phyloP scores from a whole-genome alignment of 2,113 vertebrate genomes.

The Crocuta crocuta region DNA sequence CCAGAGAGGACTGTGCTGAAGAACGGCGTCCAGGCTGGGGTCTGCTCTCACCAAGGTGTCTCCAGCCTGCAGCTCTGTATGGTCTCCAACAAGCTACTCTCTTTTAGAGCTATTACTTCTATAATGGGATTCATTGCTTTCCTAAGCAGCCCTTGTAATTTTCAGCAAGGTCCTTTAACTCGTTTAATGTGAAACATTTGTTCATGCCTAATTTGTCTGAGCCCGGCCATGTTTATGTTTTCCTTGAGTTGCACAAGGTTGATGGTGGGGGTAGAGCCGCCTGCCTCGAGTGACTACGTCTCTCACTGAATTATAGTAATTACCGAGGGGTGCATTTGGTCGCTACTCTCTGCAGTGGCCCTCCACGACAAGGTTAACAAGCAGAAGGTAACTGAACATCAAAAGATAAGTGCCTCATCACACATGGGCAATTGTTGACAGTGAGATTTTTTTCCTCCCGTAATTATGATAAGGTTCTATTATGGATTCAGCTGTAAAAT shows the following conservation, averaged over 20 bases:
- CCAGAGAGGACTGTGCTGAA: background rate
- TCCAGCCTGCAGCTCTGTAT: background rate
- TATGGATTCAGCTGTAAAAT: conserved; percentile 32
- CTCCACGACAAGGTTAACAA: conserved; percentile 84
- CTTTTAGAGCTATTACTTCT: conserved; percentile 74
- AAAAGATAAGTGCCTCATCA: conserved; percentile 74
- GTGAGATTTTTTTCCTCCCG: conserved; percentile 25
- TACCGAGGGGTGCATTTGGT: conserved; percentile 72
- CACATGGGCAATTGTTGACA: conserved; percentile 60
- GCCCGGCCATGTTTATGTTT: conserved; percentile 85
- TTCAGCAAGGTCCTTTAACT: conserved; percentile 87
- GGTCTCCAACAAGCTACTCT: conserved; percentile 54
- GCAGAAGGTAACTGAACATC: conserved; percentile 80
- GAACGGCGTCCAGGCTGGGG: background rate
- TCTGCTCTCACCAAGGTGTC: conserved; percentile 33
- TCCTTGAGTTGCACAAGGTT: conserved; percentile 83
- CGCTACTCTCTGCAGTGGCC: conserved; percentile 59
- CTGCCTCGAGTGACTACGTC: conserved; percentile 77
- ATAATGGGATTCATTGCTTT: conserved; percentile 84
- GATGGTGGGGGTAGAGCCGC: conserved; percentile 81
- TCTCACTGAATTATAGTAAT: conserved; percentile 83
- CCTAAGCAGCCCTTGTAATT: conserved; percentile 85
- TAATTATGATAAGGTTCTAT: conserved; percentile 29
- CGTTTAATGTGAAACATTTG: conserved; percentile 88
- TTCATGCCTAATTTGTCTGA: conserved; percentile 87